These are phyloP conservation scores for Chrysina gloriosa DNA, from an alignment of 2,888 invertebrate genomes.

Conservation along the genomic window DNA sequence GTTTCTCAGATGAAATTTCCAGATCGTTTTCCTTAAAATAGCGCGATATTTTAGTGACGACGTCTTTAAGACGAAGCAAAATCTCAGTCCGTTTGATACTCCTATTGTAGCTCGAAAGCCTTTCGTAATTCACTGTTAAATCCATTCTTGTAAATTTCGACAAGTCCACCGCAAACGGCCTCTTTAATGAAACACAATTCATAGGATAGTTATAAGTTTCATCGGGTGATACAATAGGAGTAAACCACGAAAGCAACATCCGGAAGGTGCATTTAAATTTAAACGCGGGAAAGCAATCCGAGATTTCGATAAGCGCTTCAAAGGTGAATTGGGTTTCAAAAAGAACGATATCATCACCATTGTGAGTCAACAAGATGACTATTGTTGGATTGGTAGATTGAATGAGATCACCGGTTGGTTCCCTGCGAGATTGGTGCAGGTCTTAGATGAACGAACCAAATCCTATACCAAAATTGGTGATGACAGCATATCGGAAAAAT, in stretches of 20 bases:
- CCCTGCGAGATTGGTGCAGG: conserved; percentile 31
- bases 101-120: conserved; percentile 4
- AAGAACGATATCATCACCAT: conserved; percentile 35
- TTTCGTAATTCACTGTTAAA: too few relatives aligned
- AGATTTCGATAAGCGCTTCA: conserved; percentile 32
- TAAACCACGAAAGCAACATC: too few relatives aligned
- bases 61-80: neutral
- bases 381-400: conserved; percentile 35
- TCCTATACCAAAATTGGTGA: conserved; percentile 27
- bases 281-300: conserved; percentile 26
- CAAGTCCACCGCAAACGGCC: too few relatives aligned
- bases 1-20: neutral
- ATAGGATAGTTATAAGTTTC: too few relatives aligned
- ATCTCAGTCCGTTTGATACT: conserved; percentile 2
- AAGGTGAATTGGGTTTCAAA: conserved; percentile 28
- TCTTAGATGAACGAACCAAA: conserved; percentile 37
- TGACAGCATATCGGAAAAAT: conserved; percentile 27
- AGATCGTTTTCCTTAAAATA: conserved; percentile 1
- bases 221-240: too few relatives aligned
- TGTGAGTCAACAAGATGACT: conserved; percentile 27
- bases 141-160: too few relatives aligned
- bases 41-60: conserved; percentile 1
- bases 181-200: too few relatives aligned
- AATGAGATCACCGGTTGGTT: conserved; percentile 39
- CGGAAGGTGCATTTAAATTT: neutral